Base-by-base conservation (phyloP, 2,113 vertebrate genomes). In the Cichladusa arquata region DNA sequence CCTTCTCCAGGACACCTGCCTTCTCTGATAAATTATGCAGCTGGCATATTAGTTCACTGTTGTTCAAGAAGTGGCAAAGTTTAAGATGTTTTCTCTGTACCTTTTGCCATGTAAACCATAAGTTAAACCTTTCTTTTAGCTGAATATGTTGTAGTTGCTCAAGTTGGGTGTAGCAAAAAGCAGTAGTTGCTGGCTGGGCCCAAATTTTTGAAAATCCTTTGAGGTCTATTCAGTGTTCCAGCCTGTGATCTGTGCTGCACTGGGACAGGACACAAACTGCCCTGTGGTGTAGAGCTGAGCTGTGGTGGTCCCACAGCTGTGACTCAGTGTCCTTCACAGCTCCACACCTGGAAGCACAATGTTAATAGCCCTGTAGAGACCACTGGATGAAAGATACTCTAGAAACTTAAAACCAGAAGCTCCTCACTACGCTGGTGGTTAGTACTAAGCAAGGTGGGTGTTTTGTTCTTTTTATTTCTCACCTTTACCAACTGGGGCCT, bases 371-470 rank as follows among this genome's bases (percentile, higher is more conserved):
- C 51, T 86, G 83, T 45, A 29, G 23, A 81, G 77, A 47, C 31
- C 82, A 29, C 60, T 42, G 82, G 82, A 83, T 9, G 15, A 83
- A 54, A 93, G 92, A 74, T 66, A 23, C 72, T 88, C 47, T 5
- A 40, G 67, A 70, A 95, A 70, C 47, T 34, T 45, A 38, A 66
- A 77, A 8, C 38, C 56, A 86, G 67, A 66, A 78, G 80, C 64
- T 81, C 83, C 86, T 86, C 29, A 10, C 5, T 45, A 20, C 1
- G 3, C 5, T 38, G 23, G 31, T 22, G 44, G 62, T 20, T 3
- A 4, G 38, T 36, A 53, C 14, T n/a, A 18, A 69, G 54, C 50
- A 72, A 79, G 31, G n/a, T 50, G 31, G 8, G 17, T 61, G 51
- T 47, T 74, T 81, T 56, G n/a, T 62, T 80, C 31, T 19, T 48